Evolutionary conservation across 1,140 invertebrate genomes (phyloP).

Genomic region (Drosophila biarmipes): DNA sequence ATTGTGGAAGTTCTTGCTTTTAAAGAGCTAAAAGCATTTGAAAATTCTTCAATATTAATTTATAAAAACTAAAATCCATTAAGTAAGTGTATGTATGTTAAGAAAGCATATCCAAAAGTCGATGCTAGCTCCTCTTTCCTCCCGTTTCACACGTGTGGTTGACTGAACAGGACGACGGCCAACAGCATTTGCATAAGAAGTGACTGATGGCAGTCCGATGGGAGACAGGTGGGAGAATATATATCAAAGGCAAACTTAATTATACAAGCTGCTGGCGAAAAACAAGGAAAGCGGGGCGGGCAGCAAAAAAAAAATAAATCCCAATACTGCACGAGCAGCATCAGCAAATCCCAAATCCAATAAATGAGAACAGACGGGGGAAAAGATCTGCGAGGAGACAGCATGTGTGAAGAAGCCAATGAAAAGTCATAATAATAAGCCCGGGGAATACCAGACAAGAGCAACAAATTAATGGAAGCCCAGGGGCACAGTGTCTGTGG

Average conservation of each 20-base stretch:
- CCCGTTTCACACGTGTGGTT: constrained; percentile 5
- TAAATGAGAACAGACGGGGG: constrained; percentile 64
- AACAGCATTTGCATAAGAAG: constrained; percentile 60
- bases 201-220: constrained; percentile 56
- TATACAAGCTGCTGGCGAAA: constrained; percentile 49
- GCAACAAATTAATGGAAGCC: constrained; percentile 37
- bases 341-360: constrained; percentile 81
- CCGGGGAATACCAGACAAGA: constrained; percentile 52
- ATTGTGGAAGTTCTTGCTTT: too few species aligned
- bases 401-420: constrained; percentile 42
- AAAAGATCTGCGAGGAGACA: constrained; percentile 16
- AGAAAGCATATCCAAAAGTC: constrained; percentile 15
- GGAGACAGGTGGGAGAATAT: constrained; percentile 53
- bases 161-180: constrained; percentile 19
- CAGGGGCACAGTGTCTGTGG: constrained; percentile 19
- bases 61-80: too few species aligned
- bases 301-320: constrained; percentile 61
- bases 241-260: constrained; percentile 70
- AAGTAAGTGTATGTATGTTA: too few species aligned
- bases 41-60: too few species aligned
- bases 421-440: constrained; percentile 71
- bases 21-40: too few species aligned
- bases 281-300: constrained; percentile 25
- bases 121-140: neutral
- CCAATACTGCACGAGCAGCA: constrained; percentile 64